These are phyloP conservation scores for Leucophenga montana DNA, from an alignment of 2,888 invertebrate species.

Conservation along the genomic window DNA sequence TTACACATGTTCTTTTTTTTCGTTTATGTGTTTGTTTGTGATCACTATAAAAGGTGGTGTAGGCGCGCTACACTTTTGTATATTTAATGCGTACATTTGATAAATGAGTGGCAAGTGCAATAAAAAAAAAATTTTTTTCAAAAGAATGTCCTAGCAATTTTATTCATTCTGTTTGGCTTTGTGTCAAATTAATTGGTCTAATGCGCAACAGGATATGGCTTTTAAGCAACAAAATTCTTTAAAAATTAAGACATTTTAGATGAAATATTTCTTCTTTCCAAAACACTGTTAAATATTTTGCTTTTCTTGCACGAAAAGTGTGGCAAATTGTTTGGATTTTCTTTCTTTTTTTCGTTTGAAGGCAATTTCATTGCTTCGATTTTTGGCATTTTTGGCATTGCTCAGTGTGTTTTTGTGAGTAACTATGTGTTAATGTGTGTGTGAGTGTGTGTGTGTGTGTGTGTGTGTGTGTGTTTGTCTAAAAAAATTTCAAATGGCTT, in stretches of 20 bases:
- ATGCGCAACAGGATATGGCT: too few relatives aligned
- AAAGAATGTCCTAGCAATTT: constrained; percentile 52
- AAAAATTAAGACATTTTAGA: background rate
- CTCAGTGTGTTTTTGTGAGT: background rate
- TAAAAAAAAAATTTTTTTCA: constrained; percentile 50
- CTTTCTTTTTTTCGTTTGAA: background rate
- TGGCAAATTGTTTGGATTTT: background rate
- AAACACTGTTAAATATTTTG: too few relatives aligned
- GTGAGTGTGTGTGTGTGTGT: too few relatives aligned
- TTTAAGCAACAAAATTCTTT: background rate
- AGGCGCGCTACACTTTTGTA: background rate
- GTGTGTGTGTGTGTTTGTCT: too few relatives aligned
- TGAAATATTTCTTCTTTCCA: too few relatives aligned
- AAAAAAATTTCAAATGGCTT: background rate
- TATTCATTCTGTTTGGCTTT: background rate
- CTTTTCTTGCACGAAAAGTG: too few relatives aligned
- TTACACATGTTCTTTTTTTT: constrained; percentile 39
- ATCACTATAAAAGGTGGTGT: too few relatives aligned
- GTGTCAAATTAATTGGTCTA: background rate
- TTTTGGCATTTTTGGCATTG: constrained; percentile 4
- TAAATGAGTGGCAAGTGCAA: constrained; percentile 61
- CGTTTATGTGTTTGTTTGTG: constrained; percentile 18
- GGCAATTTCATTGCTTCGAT: background rate
- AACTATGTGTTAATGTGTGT: too few relatives aligned
- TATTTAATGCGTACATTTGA: constrained; percentile 58